These are phyloP conservation scores for Chymomyza fuscimana DNA, from an alignment of 2,888 invertebrate species.

Conservation along the genomic window DNA sequence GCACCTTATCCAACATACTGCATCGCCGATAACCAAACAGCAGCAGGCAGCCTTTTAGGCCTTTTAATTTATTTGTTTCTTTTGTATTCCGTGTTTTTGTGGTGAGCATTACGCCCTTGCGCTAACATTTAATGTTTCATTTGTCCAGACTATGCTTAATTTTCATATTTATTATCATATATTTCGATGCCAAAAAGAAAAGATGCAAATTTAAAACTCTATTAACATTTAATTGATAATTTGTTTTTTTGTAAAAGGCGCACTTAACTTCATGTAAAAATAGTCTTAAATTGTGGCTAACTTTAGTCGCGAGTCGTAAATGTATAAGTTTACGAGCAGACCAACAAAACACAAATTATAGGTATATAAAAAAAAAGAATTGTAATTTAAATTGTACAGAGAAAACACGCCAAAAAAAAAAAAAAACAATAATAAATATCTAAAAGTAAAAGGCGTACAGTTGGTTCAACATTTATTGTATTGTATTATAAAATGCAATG, in stretches of 20 bases:
- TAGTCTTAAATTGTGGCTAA: neutral
- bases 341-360: slow-evolving; percentile 5
- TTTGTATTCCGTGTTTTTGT: neutral
- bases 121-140: neutral
- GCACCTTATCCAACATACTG: slow-evolving; percentile 78
- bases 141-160: neutral
- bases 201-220: neutral
- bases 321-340: neutral
- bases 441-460: neutral
- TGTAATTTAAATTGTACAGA: neutral
- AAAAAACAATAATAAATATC: neutral
- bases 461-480: neutral
- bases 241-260: neutral
- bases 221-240: neutral
- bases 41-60: slow-evolving; percentile 13
- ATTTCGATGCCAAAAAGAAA: slow-evolving; percentile 18
- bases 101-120: neutral
- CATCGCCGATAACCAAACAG: slow-evolving; percentile 76
- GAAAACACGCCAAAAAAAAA: neutral
- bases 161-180: slow-evolving; percentile 18
- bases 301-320: neutral
- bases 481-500: slow-evolving; percentile 6
- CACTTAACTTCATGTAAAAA: neutral
- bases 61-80: neutral
- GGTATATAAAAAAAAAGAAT: neutral